Percentiles rank a stretch among this genome's conserved stretches.
Evolutionary conservation across 2,888 invertebrate genomes (phyloP).

Genomic region (Tuberolachnus salignus): DNA sequence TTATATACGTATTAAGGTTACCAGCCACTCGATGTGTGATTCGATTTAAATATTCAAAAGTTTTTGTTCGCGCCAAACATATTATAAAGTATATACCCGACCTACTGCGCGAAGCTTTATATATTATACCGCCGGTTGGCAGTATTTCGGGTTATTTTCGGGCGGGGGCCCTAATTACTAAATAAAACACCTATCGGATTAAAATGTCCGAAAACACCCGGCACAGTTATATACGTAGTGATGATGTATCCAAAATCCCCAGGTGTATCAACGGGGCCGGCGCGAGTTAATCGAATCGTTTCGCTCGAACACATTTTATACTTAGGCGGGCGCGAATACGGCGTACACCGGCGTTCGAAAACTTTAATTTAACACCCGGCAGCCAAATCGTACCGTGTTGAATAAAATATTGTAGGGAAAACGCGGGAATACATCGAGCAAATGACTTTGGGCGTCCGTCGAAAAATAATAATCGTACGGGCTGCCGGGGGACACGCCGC

Average conservation of each 20-base stretch:
- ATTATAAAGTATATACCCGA: conserved; percentile 1
- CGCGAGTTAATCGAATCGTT: conserved; percentile 41
- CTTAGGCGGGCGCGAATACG: no score
- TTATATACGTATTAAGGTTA: conserved; percentile 5
- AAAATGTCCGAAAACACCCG: conserved; percentile 41
- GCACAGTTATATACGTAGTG: background rate
- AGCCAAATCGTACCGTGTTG: background rate
- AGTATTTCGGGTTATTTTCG: conserved; percentile 20
- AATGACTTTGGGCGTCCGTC: no score
- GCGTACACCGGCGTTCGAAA: background rate
- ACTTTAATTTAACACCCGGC: conserved; percentile 8
- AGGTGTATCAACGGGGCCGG: conserved; percentile 9
- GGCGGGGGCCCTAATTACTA: conserved; percentile 20
- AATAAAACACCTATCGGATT: conserved; percentile 39
- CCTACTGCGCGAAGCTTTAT: no score
- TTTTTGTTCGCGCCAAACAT: conserved; percentile 33
- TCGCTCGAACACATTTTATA: conserved; percentile 3
- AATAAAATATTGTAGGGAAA: background rate
- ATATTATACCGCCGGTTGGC: background rate
- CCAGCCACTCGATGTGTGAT: conserved; percentile 21
- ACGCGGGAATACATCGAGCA: no score
- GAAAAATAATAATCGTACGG: no score
- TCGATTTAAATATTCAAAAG: conserved; percentile 47
- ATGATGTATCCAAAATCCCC: conserved; percentile 21
- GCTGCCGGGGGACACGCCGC: no score